phyloP scores from a whole-genome alignment of 2,797 vertebrate genomes.

The Paramormyrops hopkinsi region DNA sequence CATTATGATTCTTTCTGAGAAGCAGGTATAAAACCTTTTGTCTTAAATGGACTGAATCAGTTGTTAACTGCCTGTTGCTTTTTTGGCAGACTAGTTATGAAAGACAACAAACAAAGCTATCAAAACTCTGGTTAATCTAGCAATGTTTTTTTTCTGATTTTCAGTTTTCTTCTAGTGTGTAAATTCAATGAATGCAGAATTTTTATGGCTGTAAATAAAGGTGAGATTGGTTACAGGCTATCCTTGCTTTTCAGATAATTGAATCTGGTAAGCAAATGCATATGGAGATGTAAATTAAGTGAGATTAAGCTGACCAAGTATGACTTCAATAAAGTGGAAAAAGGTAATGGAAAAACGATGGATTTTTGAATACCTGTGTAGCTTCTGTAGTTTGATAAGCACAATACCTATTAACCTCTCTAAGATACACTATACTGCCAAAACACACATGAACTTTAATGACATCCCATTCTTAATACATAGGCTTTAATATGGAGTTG shows the following conservation, averaged over 20 bases:
- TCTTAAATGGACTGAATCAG: neutral
- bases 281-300: neutral
- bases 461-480: neutral
- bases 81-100: neutral
- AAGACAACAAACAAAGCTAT: neutral
- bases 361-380: neutral
- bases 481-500: no score
- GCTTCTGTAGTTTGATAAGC: neutral
- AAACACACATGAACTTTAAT: neutral
- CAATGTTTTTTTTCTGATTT: neutral
- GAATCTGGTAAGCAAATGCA: neutral
- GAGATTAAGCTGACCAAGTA: neutral
- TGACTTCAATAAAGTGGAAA: neutral
- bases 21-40: neutral
- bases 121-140: neutral
- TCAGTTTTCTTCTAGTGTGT: neutral
- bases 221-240: neutral
- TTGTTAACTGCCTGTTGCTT: neutral
- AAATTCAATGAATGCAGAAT: neutral
- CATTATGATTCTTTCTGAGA: neutral
- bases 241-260: neutral
- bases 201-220: neutral
- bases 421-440: neutral
- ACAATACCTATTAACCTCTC: neutral
- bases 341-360: neutral